Base-by-base conservation (phyloP, 30 jellyfish, hydroid and myxozoan genomes). In the Aurelia coerulea region DNA sequence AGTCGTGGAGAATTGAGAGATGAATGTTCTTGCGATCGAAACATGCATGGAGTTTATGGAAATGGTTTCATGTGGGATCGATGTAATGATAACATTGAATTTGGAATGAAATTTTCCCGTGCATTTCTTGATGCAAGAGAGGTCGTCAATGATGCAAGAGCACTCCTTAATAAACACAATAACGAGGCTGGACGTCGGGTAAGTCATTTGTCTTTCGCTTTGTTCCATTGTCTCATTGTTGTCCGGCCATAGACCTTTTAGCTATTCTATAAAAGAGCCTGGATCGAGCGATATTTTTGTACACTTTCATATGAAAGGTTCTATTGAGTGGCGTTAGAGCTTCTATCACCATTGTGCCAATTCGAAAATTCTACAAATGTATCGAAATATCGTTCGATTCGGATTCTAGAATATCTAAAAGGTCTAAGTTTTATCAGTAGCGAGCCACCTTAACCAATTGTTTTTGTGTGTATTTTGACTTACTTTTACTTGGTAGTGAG, bases 121-220 rank as follows among this genome's bases (percentile, higher is more conserved):
- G 86, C 86, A 6, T 93, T 93, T 79, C 90, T 93, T 6, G 98
- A 93, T 65, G 98, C 98, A 51, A 83, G 97, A 78, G 98, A 93
- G 90, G 90, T 65, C 64, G 97, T 90, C 53, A 88, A 88, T 59
- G 98, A 93, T 79, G 98, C 98, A 18, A 65, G 98, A 10, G 98
- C 91, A 9, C 73, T 93, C 13, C 85, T 93, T 94, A 93, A 93
- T 59, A 93, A 93, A 63, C 98, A 93, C 51, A 93, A 93, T 70
- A 93, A 93, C 88, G 91, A 80, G 73, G 98, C 98, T 63, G 98
- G 98, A 50, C 81, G 97, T 16, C 87, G 70, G 93, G 98, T 93
- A 78, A 79, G 90, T 84, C 16, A 64, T 1, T 37, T 46, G 14
- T 46, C 14, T 46, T 9, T 68, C 19, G 10, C 23, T 65, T 39